Conservation (phyloP, 1,140 invertebrate species). For the Drosophila albomicans region DNA sequence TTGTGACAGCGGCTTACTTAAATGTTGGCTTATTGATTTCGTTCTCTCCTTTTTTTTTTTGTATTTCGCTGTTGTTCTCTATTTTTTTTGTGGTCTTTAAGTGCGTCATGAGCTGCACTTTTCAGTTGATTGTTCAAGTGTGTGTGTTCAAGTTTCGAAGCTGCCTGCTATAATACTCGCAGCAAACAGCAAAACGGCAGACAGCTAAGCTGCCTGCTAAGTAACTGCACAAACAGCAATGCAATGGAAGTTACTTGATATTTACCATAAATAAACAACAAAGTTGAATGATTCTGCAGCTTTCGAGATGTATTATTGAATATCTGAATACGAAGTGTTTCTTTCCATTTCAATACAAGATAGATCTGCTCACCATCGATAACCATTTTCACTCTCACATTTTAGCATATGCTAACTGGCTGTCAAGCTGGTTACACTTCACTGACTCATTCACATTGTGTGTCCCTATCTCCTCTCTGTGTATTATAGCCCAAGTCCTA, state of each 20-base stretch:
- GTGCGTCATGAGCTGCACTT: slow-evolving; percentile 42
- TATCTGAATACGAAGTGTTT: slow-evolving; percentile 1
- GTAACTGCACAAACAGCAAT: slow-evolving; percentile 21
- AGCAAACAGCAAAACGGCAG: not conserved
- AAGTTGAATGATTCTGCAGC: not conserved
- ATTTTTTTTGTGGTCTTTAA: slow-evolving; percentile 2
- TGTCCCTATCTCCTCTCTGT: slow-evolving; percentile 8
- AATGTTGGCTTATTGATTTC: slow-evolving; percentile 74
- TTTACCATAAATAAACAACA: slow-evolving; percentile 14
- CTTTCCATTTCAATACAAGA: not conserved
- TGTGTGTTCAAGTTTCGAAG: slow-evolving; percentile 7
- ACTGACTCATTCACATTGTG: slow-evolving; percentile 24
- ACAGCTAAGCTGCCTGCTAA: slow-evolving; percentile 31
- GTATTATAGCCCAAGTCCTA: not conserved
- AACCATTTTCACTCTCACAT: not conserved
- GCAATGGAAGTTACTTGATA: slow-evolving; percentile 7
- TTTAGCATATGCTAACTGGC: slow-evolving; percentile 23
- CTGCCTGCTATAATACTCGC: slow-evolving; percentile 18
- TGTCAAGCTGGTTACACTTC: slow-evolving; percentile 35
- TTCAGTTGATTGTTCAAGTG: slow-evolving; percentile 29
- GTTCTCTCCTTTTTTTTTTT: not conserved
- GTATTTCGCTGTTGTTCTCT: slow-evolving; percentile 36
- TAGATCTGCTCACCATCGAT: not conserved
- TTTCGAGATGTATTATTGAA: slow-evolving; percentile 2
- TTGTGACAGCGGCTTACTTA: slow-evolving; percentile 61